A percentile compares a stretch with the other conserved stretches of the same genome.
These are phyloP conservation scores for Psylliodes chrysocephalus DNA, from an alignment of 2,888 invertebrate species.

Conservation along the genomic window DNA sequence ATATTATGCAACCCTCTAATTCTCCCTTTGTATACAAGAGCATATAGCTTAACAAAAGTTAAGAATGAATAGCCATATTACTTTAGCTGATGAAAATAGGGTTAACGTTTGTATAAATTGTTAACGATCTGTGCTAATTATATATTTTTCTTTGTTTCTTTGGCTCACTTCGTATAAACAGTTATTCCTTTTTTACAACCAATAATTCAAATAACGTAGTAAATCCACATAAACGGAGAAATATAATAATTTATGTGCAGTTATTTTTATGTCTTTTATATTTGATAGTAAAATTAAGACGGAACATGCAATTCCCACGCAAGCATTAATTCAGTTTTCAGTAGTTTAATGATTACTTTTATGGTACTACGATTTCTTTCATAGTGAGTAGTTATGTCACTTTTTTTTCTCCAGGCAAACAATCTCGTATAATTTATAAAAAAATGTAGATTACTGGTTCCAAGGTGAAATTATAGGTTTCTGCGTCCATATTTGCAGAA, in stretches of 20 bases:
- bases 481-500: slow-evolving; percentile 16
- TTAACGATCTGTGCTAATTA: too few relatives aligned
- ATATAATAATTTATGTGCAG: not conserved
- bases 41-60: too few relatives aligned
- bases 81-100: too few relatives aligned
- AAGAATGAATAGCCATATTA: too few relatives aligned
- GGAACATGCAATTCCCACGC: slow-evolving; percentile 28
- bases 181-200: too few relatives aligned
- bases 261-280: not conserved
- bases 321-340: slow-evolving; percentile 23
- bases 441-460: slow-evolving; percentile 16
- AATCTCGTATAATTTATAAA: slow-evolving; percentile 8
- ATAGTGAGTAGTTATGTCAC: not conserved
- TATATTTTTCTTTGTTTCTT: too few relatives aligned
- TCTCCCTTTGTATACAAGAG: too few relatives aligned
- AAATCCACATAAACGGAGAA: not conserved
- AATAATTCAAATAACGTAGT: not conserved
- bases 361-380: not conserved
- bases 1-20: too few relatives aligned
- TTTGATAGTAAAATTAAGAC: slow-evolving; percentile 23
- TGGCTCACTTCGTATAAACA: too few relatives aligned
- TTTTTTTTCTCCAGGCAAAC: not conserved
- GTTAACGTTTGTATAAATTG: too few relatives aligned
- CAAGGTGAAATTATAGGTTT: slow-evolving; percentile 22
- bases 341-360: not conserved